Evolutionary conservation across 2,113 vertebrate genomes (phyloP).

Genomic region (Elephas maximus): DNA sequence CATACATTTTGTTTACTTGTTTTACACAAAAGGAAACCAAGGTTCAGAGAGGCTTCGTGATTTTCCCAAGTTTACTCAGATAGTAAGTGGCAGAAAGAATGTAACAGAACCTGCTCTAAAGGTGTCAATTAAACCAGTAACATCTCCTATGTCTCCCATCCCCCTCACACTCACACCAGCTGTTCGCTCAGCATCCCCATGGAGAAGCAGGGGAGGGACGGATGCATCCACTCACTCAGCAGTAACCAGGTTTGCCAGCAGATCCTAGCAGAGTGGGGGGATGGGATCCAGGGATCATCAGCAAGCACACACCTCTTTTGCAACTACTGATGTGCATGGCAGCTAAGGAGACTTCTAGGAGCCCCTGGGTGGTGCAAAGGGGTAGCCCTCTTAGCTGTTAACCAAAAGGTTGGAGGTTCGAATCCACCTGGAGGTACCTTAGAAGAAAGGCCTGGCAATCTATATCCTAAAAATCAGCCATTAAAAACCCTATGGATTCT

Average conservation of each 20-base stretch:
- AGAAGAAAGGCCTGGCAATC: background rate
- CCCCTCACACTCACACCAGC: background rate
- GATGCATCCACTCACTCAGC: background rate
- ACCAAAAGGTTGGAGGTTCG: background rate
- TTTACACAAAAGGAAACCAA: background rate
- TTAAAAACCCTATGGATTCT: background rate
- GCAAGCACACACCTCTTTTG: background rate
- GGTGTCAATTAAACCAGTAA: background rate
- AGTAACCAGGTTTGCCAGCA: background rate
- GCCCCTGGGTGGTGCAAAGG: background rate
- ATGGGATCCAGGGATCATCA: background rate
- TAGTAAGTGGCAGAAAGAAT: background rate
- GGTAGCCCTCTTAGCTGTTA: background rate
- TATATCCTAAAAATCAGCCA: background rate
- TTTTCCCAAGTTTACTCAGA: background rate
- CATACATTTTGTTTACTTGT: background rate
- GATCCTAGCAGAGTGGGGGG: background rate
- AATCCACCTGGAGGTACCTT: background rate
- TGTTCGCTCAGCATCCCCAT: background rate
- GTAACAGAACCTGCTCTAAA: background rate
- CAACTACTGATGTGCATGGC: background rate
- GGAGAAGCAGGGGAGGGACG: background rate
- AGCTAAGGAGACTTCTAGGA: background rate
- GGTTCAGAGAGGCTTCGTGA: background rate
- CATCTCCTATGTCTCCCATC: background rate